phyloP scores from a whole-genome alignment of 2,888 invertebrate species.

The Himalopsyche tibetana region DNA sequence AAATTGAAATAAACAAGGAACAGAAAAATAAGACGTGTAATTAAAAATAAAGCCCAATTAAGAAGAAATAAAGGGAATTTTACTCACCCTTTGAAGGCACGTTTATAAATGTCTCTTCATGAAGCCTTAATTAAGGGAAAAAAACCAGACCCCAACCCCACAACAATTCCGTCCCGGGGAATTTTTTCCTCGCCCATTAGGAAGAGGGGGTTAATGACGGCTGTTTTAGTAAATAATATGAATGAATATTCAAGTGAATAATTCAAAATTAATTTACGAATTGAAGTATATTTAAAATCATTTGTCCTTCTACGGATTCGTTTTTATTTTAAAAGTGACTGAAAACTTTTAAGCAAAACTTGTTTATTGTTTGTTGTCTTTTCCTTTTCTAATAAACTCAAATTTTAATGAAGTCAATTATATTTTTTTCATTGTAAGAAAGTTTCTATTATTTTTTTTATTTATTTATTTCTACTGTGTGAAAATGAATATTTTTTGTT shows the following conservation, averaged over 20 bases:
- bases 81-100: constrained; percentile 13
- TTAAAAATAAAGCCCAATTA: constrained; percentile 65
- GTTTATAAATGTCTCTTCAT: constrained; percentile 42
- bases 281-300: constrained; percentile 5
- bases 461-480: no score
- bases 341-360: not conserved
- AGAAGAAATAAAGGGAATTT: constrained; percentile 46
- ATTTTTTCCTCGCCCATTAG: constrained; percentile 8
- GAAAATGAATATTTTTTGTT: no score
- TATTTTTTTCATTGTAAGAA: no score
- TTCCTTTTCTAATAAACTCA: no score
- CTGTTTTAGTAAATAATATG: constrained; percentile 27
- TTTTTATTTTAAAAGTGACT: not conserved
- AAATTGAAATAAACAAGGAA: constrained; percentile 55
- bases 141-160: not conserved
- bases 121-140: constrained; percentile 40
- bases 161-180: not conserved
- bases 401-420: no score
- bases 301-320: not conserved
- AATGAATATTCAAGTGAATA: constrained; percentile 23
- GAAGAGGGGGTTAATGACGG: constrained; percentile 23
- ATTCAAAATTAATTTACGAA: constrained; percentile 8
- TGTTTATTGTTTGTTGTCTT: not conserved
- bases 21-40: constrained; percentile 62
- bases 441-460: no score